Conservation (phyloP, 2,888 invertebrate species). For the Pteria penguin region DNA sequence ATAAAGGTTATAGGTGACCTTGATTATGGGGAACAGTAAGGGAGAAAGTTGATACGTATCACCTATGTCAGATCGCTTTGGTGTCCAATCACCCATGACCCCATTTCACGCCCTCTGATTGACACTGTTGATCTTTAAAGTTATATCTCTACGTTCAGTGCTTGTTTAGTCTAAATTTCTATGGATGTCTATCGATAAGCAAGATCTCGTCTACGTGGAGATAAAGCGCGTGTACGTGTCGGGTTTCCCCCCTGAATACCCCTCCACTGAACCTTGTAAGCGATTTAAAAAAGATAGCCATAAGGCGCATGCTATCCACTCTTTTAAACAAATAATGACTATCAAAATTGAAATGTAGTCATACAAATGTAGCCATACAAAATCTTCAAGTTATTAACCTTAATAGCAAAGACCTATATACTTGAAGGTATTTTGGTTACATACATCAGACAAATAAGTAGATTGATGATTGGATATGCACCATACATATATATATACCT, state of each 20-base stretch:
- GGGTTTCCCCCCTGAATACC: slow-evolving; percentile 1
- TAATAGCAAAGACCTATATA: too few relatives aligned
- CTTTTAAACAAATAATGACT: too few relatives aligned
- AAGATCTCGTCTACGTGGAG: background rate
- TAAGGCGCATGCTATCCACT: too few relatives aligned
- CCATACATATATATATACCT: too few relatives aligned
- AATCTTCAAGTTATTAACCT: background rate
- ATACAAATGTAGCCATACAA: background rate
- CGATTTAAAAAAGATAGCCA: too few relatives aligned
- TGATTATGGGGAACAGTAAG: slow-evolving; percentile 29
- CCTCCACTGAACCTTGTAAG: slow-evolving; percentile 20
- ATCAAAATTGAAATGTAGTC: too few relatives aligned
- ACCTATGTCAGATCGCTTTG: slow-evolving; percentile 11
- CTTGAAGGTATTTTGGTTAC: too few relatives aligned
- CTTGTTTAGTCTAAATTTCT: too few relatives aligned
- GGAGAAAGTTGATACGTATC: slow-evolving; percentile 15
- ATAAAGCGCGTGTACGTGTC: background rate
- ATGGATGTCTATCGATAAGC: background rate
- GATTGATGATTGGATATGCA: too few relatives aligned
- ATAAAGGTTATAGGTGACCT: slow-evolving; percentile 29
- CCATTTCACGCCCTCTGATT: slow-evolving; percentile 22
- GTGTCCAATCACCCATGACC: slow-evolving; percentile 27
- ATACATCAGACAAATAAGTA: too few relatives aligned
- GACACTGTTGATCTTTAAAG: too few relatives aligned
- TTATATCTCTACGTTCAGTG: too few relatives aligned